Base-by-base conservation (phyloP, 2,797 vertebrate genomes). In the Nasua narica region DNA sequence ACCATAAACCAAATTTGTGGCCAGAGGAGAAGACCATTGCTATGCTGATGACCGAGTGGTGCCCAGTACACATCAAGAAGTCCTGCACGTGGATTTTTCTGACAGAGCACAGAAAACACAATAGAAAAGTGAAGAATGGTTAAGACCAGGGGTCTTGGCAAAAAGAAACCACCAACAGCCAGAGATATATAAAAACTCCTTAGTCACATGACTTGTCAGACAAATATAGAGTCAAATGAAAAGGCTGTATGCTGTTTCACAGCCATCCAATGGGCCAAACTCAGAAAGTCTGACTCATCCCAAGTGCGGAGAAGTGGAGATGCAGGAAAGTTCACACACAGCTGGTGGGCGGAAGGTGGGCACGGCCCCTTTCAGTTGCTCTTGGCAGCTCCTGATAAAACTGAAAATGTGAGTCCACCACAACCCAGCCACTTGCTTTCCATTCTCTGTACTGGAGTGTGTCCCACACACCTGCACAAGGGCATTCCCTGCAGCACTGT, bases 301-400 rank as follows among this genome's bases (percentile, higher is more conserved):
- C 10, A 0, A 27, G 8, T 8, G 4, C 0, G 6, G n/a, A 83
- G 14, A 10, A 32, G 16, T 4, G 21, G 35, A 56, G 90, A 69
- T 12, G 23, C 37, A 14, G 56, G 52, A 43, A 48, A 32, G 6
- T 4, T 23, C 27, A 2, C 5, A 2, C 23, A 23, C 50, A 19
- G 27, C 72, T 21, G 40, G n/a, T 2, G 3, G 32, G 23, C 43
- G 40, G 25, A 62, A 6, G 7, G 18, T 3, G 40, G 18, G 25
- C 9, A 7, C 2, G 1, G 32, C 52, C 7, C 0, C 27, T 15
- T 14, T 12, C 8, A 32, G 18, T 29, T 0, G 16, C 4, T 23
- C n/a, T 29, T 1, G 19, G 86, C 9, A 21, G 1, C 7, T 3
- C 54, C 72, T 62, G 72, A 43, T 43, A 15, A 21, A 32, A 7